Conservation (phyloP, 1,140 invertebrate genomes). For the Streblospio benedicti region DNA sequence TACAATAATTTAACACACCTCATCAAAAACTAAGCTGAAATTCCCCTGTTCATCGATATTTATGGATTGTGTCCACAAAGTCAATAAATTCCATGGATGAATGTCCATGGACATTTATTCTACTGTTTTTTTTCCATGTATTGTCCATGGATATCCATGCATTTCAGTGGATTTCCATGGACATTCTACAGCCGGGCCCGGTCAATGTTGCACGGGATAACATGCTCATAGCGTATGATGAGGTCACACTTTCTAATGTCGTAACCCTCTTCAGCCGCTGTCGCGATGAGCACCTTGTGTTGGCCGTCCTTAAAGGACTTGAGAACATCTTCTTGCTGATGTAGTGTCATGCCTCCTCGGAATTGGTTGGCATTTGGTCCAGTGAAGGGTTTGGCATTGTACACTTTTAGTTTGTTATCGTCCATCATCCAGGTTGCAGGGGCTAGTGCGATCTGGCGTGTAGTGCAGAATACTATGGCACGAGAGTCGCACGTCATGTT, state of each 20-base stretch:
- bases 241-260: constrained; percentile 43
- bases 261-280: constrained; percentile 46
- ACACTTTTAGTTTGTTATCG: constrained; percentile 14
- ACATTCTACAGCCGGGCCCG: too few species aligned
- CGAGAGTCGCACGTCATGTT: constrained; percentile 23
- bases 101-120: too few species aligned
- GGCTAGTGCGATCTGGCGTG: constrained; percentile 23
- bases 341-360: constrained; percentile 33
- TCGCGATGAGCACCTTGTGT: constrained; percentile 38
- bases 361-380: constrained; percentile 25
- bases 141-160: too few species aligned
- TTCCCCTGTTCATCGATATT: constrained; percentile 44
- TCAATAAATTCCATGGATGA: too few species aligned
- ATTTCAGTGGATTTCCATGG: too few species aligned
- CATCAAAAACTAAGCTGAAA: too few species aligned
- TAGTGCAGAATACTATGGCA: constrained; percentile 34
- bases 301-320: constrained; percentile 27
- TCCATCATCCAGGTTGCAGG: constrained; percentile 30
- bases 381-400: constrained; percentile 26
- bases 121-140: too few species aligned
- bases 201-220: too few species aligned
- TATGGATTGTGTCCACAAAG: too few species aligned
- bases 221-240: constrained; percentile 43
- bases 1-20: too few species aligned
- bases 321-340: constrained; percentile 28